Evolutionary conservation across 2,888 invertebrate species (phyloP).

Genomic region (Oxytorus armatus): DNA sequence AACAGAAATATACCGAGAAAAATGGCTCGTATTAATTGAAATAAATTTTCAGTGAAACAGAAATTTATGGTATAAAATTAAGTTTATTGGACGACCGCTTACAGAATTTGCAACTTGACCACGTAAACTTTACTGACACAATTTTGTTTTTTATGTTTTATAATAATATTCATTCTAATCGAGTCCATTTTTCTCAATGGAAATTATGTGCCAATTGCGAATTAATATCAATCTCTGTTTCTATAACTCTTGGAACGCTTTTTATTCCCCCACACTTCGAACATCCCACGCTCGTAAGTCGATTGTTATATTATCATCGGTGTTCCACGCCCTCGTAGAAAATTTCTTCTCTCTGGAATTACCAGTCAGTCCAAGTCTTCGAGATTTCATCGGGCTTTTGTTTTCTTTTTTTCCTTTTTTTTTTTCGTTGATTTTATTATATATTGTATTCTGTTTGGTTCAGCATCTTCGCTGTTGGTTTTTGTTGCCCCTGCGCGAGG

Average conservation of each 20-base stretch:
- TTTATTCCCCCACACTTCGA: slow-evolving; percentile 34
- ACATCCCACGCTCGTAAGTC: slow-evolving; percentile 53
- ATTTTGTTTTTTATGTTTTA: neutral
- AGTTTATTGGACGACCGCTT: no score
- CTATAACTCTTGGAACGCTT: slow-evolving; percentile 55
- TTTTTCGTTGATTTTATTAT: slow-evolving; percentile 68
- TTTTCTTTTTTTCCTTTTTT: slow-evolving; percentile 65
- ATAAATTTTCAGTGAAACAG: neutral
- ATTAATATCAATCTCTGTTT: slow-evolving; percentile 49
- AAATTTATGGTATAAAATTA: no score
- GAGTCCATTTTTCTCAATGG: slow-evolving; percentile 13
- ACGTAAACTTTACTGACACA: neutral
- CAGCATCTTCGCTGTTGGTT: slow-evolving; percentile 80
- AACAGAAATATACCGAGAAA: neutral
- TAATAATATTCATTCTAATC: slow-evolving; percentile 5
- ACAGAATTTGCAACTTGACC: neutral
- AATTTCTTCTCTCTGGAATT: neutral
- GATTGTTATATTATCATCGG: slow-evolving; percentile 13
- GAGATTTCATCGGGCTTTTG: slow-evolving; percentile 69
- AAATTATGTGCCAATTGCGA: slow-evolving; percentile 18
- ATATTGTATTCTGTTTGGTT: slow-evolving; percentile 81
- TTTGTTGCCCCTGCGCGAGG: slow-evolving; percentile 78
- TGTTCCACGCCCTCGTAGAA: slow-evolving; percentile 19
- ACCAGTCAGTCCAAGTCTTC: slow-evolving; percentile 5
- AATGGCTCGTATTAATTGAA: neutral